phyloP scores from a whole-genome alignment of 2,113 vertebrate species.

The Agelaius phoeniceus region DNA sequence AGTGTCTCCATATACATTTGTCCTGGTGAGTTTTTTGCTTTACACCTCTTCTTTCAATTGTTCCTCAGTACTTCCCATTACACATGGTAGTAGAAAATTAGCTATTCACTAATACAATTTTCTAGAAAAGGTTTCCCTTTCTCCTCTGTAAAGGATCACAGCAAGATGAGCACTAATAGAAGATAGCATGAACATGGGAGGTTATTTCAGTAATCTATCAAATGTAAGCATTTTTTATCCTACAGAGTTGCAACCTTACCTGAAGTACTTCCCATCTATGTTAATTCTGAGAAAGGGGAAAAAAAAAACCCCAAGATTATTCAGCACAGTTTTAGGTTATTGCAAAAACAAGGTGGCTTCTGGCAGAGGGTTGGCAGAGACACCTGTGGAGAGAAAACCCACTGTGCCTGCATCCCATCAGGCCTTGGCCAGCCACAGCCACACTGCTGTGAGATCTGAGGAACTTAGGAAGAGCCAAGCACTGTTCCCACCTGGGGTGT shows the following conservation, averaged over 20 bases:
- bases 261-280: neutral
- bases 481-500: fast-evolving
- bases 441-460: neutral
- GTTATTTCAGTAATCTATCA: neutral
- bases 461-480: neutral
- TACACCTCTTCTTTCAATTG: neutral
- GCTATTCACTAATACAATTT: neutral
- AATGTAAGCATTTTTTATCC: neutral
- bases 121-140: neutral
- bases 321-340: neutral
- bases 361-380: neutral
- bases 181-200: neutral
- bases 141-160: neutral
- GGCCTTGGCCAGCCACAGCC: fast-evolving
- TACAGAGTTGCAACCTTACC: neutral
- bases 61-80: neutral
- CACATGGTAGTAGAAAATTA: neutral
- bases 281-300: neutral
- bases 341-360: neutral
- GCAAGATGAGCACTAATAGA: neutral
- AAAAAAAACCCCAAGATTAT: neutral
- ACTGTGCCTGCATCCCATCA: fast-evolving
- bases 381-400: neutral
- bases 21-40: neutral
- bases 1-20: neutral